phyloP scores from a whole-genome alignment of 2,888 invertebrate genomes.

The Nineta flava region DNA sequence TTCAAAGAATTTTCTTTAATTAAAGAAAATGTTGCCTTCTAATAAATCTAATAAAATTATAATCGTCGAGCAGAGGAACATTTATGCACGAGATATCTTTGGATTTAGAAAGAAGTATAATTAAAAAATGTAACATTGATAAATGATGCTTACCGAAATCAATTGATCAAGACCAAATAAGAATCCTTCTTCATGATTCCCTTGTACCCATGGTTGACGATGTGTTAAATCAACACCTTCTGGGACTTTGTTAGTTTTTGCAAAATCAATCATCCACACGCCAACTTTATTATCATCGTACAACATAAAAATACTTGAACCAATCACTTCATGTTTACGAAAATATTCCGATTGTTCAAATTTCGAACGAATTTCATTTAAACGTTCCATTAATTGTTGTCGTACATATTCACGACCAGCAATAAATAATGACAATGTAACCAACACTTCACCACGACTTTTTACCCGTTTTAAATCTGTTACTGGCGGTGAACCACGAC shows the following conservation, averaged over 20 bases:
- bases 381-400: slow-evolving; percentile 50
- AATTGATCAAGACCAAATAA: slow-evolving; percentile 84
- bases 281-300: slow-evolving; percentile 79
- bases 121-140: background rate
- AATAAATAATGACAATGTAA: slow-evolving; percentile 61
- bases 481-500: slow-evolving; percentile 64
- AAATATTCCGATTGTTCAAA: slow-evolving; percentile 79
- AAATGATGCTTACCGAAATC: slow-evolving; percentile 45
- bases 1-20: no score
- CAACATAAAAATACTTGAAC: slow-evolving; percentile 86
- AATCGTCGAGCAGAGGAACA: no score
- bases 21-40: no score
- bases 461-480: slow-evolving; percentile 81
- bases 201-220: slow-evolving; percentile 67
- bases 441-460: slow-evolving; percentile 54
- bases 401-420: slow-evolving; percentile 46
- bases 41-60: no score
- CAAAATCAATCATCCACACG: slow-evolving; percentile 95
- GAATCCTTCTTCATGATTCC: slow-evolving; percentile 96
- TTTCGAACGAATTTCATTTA: slow-evolving; percentile 58
- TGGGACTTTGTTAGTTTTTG: slow-evolving; percentile 71
- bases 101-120: no score
- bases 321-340: slow-evolving; percentile 78
- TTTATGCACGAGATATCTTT: no score
- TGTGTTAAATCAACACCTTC: slow-evolving; percentile 57